Percentiles rank a stretch among this genome's conserved stretches.
These are phyloP conservation scores for Tetraneura akinire DNA, from an alignment of 1,140 invertebrate genomes.

Conservation along the genomic window DNA sequence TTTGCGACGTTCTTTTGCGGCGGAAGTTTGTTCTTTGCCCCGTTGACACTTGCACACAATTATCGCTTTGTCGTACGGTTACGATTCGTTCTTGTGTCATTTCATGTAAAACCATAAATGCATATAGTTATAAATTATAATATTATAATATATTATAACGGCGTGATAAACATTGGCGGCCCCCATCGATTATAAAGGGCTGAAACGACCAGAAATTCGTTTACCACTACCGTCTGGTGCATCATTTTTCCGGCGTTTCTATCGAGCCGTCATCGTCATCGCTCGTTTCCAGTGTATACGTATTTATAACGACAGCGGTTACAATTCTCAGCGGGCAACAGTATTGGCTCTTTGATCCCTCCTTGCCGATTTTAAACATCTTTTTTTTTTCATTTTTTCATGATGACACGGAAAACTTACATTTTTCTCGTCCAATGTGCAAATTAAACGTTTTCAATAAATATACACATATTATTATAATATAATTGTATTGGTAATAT, in stretches of 20 bases:
- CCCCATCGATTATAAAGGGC: not conserved
- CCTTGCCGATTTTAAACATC: not conserved
- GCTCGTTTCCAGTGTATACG: conserved; percentile 9
- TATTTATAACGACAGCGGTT: not conserved
- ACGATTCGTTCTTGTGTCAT: no score
- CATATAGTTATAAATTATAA: no score
- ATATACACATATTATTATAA: not conserved
- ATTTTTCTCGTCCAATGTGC: not conserved
- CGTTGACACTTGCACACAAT: not conserved
- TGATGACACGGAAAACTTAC: not conserved
- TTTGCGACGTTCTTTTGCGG: not conserved
- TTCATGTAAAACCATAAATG: no score
- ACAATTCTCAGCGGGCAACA: no score
- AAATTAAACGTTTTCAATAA: no score
- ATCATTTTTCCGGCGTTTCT: no score
- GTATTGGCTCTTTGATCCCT: not conserved
- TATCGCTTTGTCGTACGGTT: not conserved
- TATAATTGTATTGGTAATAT: conserved; percentile 14
- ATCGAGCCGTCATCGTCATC: not conserved
- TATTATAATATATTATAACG: no score
- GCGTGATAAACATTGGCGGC: no score
- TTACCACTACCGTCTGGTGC: not conserved
- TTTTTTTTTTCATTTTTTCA: conserved; percentile 11
- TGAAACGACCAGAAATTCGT: not conserved
- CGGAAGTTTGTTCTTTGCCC: not conserved